phyloP scores from a whole-genome alignment of 2,113 vertebrate species.

The Dendropsophus ebraccatus region DNA sequence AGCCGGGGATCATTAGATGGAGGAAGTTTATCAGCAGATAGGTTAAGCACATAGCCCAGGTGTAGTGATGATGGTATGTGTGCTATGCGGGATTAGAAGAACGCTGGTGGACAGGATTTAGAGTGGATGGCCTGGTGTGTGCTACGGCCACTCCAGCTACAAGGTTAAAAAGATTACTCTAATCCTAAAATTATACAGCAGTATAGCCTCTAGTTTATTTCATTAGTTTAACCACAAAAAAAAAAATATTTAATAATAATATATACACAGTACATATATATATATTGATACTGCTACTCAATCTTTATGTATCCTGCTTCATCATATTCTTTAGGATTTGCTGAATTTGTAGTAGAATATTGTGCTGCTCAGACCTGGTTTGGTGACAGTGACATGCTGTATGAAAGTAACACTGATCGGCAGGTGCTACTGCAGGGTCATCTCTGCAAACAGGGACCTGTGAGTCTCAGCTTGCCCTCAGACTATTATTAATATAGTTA shows the following conservation, averaged over 20 bases:
- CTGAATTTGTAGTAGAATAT: not conserved
- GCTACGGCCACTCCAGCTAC: not conserved
- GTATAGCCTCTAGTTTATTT: not conserved
- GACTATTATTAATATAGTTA: too few species aligned
- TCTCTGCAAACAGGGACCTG: too few species aligned
- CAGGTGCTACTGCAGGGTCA: too few species aligned
- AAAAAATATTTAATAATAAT: too few species aligned
- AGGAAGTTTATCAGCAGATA: too few species aligned
- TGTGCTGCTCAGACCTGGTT: not conserved
- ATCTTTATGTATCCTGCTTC: not conserved
- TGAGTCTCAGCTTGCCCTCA: too few species aligned
- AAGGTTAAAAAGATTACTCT: not conserved
- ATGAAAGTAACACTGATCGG: too few species aligned
- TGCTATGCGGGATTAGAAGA: not conserved
- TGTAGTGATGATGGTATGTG: not conserved
- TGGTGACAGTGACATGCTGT: too few species aligned
- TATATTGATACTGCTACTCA: not conserved
- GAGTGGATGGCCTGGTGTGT: not conserved
- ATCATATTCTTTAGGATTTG: not conserved
- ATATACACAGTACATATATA: too few species aligned
- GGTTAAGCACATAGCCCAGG: not conserved
- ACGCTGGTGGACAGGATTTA: slow-evolving; percentile 2
- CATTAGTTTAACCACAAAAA: not conserved
- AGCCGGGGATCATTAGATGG: not conserved
- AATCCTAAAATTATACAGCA: slow-evolving; percentile 35